Percentiles rank a stretch among this genome's conserved stretches.
Conservation (phyloP, 1,140 invertebrate genomes). For the Philopotamus ludificatus region DNA sequence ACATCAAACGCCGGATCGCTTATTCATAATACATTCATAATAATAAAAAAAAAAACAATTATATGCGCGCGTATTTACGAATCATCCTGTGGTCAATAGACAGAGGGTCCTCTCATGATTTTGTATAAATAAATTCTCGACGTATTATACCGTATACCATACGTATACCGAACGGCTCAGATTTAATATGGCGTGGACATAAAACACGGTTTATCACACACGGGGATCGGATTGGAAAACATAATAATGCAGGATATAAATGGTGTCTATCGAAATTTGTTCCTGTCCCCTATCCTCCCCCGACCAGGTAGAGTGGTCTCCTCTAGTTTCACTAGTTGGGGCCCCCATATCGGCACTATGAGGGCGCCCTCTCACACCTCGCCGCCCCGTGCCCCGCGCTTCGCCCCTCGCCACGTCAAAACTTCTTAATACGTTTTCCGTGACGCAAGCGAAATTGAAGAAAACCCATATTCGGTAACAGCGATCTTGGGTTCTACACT, state of each 20-base stretch:
- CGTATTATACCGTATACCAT: too few species aligned
- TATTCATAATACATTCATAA: too few species aligned
- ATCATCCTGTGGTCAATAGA: too few species aligned
- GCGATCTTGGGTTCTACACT: slow-evolving; percentile 8
- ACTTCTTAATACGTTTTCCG: slow-evolving; percentile 42
- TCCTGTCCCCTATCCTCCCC: too few species aligned
- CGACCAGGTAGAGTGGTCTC: background rate
- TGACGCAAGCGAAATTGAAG: slow-evolving; percentile 37
- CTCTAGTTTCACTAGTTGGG: background rate
- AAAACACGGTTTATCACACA: too few species aligned
- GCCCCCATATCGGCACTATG: background rate
- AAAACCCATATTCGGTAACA: slow-evolving; percentile 27
- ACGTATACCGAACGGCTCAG: too few species aligned
- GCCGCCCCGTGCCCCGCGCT: background rate
- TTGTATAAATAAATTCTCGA: too few species aligned
- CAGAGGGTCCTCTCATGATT: too few species aligned
- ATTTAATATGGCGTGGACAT: too few species aligned
- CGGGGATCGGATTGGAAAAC: background rate
- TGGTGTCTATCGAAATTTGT: background rate
- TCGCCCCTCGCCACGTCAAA: slow-evolving; percentile 30
- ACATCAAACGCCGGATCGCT: background rate
- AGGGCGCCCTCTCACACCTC: background rate
- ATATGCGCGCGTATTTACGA: too few species aligned
- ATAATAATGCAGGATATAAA: background rate
- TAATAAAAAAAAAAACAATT: too few species aligned